phyloP scores from a whole-genome alignment of 2,797 vertebrate genomes.

The Parauchenoglanis ngamensis region DNA sequence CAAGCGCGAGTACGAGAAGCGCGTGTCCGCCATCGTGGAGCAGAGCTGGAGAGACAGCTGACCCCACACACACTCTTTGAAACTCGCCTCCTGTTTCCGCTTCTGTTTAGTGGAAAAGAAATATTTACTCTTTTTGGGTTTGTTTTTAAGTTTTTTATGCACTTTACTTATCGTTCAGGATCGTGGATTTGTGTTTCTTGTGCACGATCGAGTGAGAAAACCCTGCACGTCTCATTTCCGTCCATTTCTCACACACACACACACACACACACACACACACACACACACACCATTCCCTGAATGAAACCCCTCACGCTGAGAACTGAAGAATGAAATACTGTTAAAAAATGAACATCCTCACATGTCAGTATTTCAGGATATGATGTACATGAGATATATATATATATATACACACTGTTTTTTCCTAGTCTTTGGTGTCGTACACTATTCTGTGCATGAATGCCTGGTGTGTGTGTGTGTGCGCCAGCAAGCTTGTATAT shows the following conservation, averaged over 20 bases:
- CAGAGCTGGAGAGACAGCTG: constrained; percentile 99
- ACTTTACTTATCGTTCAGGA: constrained; percentile 75
- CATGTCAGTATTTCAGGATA: constrained; percentile 16
- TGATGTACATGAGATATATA: not conserved
- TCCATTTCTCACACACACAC: not conserved
- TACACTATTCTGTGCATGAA: constrained; percentile 78
- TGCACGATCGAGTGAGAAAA: constrained; percentile 44
- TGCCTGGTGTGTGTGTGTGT: constrained; percentile 50
- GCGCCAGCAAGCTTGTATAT: constrained; percentile 74
- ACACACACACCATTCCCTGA: not conserved
- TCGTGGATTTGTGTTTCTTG: constrained; percentile 43
- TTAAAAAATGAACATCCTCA: not conserved
- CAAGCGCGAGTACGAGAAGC: constrained; percentile 98
- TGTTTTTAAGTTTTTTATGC: constrained; percentile 79
- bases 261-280: not conserved
- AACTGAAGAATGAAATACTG: too few relatives aligned
- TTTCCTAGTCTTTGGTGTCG: constrained; percentile 47
- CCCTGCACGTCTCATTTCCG: not conserved
- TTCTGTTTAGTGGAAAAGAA: constrained; percentile 42
- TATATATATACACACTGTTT: not conserved
- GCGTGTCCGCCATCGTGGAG: constrained; percentile 97
- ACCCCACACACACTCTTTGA: constrained; percentile 69
- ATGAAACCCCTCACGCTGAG: not conserved
- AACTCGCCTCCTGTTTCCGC: constrained; percentile 57
- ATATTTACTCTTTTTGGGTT: constrained; percentile 47